Percentiles rank a stretch among this genome's conserved stretches.
Evolutionary conservation across 2,797 vertebrate genomes (phyloP).

Genomic region (Sebastes dallii): DNA sequence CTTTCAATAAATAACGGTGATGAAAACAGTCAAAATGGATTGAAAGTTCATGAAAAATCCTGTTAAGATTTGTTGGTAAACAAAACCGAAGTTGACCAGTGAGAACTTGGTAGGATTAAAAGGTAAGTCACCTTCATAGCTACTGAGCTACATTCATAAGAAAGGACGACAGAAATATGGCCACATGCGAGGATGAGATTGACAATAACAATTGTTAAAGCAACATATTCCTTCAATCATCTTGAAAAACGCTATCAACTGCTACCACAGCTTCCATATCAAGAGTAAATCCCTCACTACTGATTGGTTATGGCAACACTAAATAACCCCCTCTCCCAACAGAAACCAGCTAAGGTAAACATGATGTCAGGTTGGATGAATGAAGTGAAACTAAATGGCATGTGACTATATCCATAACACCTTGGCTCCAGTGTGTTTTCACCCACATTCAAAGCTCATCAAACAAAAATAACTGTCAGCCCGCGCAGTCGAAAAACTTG

Average conservation of each 20-base stretch:
- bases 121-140: neutral
- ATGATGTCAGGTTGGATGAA: neutral
- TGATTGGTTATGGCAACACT: neutral
- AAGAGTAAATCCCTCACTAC: neutral
- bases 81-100: too few species aligned
- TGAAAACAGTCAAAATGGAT: neutral
- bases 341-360: too few species aligned
- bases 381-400: neutral
- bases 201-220: neutral
- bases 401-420: neutral
- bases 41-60: too few species aligned
- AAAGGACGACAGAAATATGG: neutral
- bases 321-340: neutral
- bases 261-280: too few species aligned
- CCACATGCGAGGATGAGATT: neutral
- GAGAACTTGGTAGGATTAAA: neutral
- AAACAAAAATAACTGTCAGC: neutral
- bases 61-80: too few species aligned
- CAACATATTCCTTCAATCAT: neutral
- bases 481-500: neutral
- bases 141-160: neutral
- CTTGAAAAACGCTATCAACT: neutral
- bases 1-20: too few species aligned
- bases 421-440: neutral
- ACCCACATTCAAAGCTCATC: neutral